Conservation (phyloP, 2,888 invertebrate species). For the Pachliopta kotzebuea region DNA sequence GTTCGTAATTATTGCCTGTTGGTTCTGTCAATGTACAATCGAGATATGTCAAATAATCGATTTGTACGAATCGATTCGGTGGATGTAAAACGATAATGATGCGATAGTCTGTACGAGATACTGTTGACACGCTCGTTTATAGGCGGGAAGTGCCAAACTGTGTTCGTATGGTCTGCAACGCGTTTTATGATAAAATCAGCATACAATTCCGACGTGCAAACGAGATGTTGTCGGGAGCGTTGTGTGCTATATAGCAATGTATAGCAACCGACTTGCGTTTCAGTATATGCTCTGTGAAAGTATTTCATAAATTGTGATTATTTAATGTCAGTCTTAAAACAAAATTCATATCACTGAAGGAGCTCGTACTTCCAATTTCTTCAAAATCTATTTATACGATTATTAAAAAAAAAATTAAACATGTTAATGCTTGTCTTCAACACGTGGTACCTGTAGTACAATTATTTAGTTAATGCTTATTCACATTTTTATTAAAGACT, state of each 20-base stretch:
- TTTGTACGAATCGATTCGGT: background rate
- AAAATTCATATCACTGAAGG: no score
- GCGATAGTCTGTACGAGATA: background rate
- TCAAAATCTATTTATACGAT: no score
- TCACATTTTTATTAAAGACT: no score
- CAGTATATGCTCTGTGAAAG: background rate
- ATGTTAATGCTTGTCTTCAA: no score
- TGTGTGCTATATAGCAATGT: background rate
- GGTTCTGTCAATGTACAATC: background rate
- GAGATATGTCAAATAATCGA: background rate
- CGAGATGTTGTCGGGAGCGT: background rate
- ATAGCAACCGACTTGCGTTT: background rate
- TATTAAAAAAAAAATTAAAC: no score
- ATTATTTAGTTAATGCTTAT: no score
- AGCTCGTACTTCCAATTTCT: no score
- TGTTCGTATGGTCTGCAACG: slow-evolving; percentile 5
- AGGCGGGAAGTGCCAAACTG: slow-evolving; percentile 2
- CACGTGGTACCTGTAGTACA: no score
- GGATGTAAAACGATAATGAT: slow-evolving; percentile 6
- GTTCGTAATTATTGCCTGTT: background rate
- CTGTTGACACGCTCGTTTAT: slow-evolving; percentile 1
- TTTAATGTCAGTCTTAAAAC: no score
- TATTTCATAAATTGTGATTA: background rate
- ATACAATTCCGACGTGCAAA: background rate
- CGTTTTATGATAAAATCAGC: slow-evolving; percentile 13